A percentile compares a stretch with the other conserved stretches of the same genome.
Evolutionary conservation across 1,140 invertebrate genomes (phyloP).

Genomic region (Aphidius gifuensis): DNA sequence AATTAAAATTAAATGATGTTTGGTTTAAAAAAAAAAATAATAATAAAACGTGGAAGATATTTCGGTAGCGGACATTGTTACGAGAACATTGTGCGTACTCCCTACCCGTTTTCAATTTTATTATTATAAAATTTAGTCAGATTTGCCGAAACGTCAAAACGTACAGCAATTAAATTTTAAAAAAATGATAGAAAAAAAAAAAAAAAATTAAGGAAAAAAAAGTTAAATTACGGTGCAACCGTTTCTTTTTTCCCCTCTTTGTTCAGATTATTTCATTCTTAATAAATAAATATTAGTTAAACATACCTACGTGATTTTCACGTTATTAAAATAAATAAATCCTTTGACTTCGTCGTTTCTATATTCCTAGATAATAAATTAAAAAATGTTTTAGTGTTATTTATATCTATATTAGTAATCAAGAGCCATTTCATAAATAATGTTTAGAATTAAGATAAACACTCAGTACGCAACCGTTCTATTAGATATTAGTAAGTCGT

Average conservation of each 20-base stretch:
- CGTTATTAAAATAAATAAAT: constrained; percentile 1
- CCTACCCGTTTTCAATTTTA: constrained; percentile 43
- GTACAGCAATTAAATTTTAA: not conserved
- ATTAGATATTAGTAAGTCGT: not conserved
- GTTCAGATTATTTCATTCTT: constrained; percentile 9
- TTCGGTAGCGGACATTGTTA: not conserved
- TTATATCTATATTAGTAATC: not conserved
- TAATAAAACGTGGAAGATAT: not conserved
- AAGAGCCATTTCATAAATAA: not conserved
- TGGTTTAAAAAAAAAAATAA: not conserved
- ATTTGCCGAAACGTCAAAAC: constrained; percentile 2
- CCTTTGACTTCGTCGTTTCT: constrained; percentile 18
- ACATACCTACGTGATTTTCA: not conserved
- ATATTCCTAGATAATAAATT: constrained; percentile 7
- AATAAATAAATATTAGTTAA: constrained; percentile 11
- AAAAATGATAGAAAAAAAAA: constrained; percentile 5
- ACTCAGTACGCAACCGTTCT: not conserved
- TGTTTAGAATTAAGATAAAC: too few species aligned
- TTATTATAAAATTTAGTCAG: constrained; percentile 7
- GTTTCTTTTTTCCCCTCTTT: not conserved
- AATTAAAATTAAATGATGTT: not conserved
- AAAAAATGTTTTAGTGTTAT: constrained; percentile 10
- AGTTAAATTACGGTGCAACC: not conserved
- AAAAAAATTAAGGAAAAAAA: constrained; percentile 4
- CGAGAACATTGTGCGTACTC: constrained; percentile 24